Conservation (phyloP, 2,113 vertebrate genomes). For the Craseonycteris thonglongyai region DNA sequence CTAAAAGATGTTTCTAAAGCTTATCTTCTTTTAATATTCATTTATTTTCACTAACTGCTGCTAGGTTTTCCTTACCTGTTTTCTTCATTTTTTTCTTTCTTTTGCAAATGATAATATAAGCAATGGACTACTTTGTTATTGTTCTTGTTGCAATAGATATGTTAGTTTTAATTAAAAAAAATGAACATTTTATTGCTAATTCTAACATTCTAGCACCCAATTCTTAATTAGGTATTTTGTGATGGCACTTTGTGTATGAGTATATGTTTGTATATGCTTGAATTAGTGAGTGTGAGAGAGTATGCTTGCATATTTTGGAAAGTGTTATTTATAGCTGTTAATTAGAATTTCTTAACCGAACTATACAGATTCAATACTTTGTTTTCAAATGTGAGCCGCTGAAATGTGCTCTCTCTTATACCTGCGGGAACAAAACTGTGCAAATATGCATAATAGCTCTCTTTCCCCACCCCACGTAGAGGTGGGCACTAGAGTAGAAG, state of each 20-base stretch:
- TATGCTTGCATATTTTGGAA: background rate
- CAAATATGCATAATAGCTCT: background rate
- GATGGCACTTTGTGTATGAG: background rate
- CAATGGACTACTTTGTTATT: background rate
- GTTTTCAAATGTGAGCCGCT: constrained; percentile 31
- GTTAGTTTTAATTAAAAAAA: background rate
- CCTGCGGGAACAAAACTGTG: background rate
- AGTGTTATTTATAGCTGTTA: constrained; percentile 7
- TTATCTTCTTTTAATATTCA: background rate
- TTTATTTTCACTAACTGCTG: background rate
- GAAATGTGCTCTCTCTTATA: constrained; percentile 40
- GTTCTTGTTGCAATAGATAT: background rate
- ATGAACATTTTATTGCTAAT: background rate
- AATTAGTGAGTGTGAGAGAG: background rate
- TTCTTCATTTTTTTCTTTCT: background rate
- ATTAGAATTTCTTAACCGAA: constrained; percentile 11
- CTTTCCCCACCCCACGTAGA: background rate
- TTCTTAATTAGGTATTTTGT: background rate
- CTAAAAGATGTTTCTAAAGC: background rate
- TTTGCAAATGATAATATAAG: constrained; percentile 5
- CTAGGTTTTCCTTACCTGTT: background rate
- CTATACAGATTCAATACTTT: background rate
- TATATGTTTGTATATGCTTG: background rate
- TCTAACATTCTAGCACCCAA: background rate
- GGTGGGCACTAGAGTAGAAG: background rate